Conservation (phyloP, 1,140 invertebrate genomes). For the Drusus annulatus region DNA sequence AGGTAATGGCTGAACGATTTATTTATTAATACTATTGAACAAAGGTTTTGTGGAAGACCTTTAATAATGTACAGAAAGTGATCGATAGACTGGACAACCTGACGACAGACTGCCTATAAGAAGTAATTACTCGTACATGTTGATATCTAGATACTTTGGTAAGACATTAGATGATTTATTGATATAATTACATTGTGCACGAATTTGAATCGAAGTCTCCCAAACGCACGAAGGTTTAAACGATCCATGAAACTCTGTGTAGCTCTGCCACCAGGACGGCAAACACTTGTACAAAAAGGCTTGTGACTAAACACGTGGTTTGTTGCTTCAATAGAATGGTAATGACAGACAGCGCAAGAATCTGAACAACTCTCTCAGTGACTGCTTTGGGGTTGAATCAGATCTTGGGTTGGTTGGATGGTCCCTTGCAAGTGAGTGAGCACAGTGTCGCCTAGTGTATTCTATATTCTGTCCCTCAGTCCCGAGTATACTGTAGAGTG, state of each 20-base stretch:
- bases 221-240: neutral
- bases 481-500: slow-evolving; percentile 43
- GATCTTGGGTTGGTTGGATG: neutral
- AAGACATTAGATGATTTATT: slow-evolving; percentile 11
- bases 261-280: slow-evolving; percentile 19
- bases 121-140: neutral
- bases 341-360: neutral
- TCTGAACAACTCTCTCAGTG: neutral
- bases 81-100: neutral
- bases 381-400: neutral
- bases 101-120: slow-evolving; percentile 3
- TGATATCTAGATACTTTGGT: neutral
- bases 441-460: neutral
- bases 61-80: slow-evolving; percentile 1
- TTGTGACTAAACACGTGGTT: slow-evolving; percentile 6
- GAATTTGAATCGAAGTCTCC: slow-evolving; percentile 14
- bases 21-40: slow-evolving; percentile 2
- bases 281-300: slow-evolving; percentile 16
- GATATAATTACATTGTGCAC: slow-evolving; percentile 20
- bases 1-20: slow-evolving; percentile 38
- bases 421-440: slow-evolving; percentile 1
- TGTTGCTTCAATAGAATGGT: slow-evolving; percentile 40
- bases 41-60: neutral
- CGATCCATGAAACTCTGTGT: neutral
- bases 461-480: too few relatives aligned